A percentile compares a stretch with the other conserved stretches of the same genome.
Conservation (phyloP, 2,888 invertebrate genomes). For the Seira ritae region DNA sequence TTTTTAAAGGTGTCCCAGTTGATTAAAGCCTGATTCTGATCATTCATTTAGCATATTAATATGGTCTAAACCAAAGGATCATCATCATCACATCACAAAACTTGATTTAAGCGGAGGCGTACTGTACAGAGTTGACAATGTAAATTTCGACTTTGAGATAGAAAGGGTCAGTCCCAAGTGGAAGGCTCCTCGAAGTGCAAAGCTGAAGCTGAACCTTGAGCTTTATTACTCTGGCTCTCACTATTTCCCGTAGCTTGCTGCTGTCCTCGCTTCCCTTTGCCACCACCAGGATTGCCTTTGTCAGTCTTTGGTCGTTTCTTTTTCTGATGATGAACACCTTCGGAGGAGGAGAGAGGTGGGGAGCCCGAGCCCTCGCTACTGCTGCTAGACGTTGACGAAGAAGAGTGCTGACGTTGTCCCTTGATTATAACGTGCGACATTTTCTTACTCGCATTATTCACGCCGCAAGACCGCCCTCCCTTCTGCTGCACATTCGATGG, state of each 20-base stretch:
- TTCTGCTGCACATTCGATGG: not conserved
- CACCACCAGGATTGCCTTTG: not conserved
- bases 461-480: not conserved
- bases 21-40: not conserved
- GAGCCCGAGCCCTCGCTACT: conserved; percentile 33
- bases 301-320: conserved; percentile 55
- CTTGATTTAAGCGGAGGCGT: not conserved
- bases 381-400: conserved; percentile 10
- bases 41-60: not conserved
- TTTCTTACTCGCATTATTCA: not conserved
- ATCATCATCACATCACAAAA: not conserved
- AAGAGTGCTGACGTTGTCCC: conserved; percentile 11
- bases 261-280: not conserved
- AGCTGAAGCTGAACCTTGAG: not conserved
- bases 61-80: not conserved
- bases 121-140: too few relatives aligned
- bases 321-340: conserved; percentile 46
- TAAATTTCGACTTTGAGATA: too few relatives aligned
- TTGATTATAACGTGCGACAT: not conserved
- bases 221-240: not conserved
- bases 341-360: not conserved
- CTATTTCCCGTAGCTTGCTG: not conserved
- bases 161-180: conserved; percentile 38
- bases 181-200: conserved; percentile 40
- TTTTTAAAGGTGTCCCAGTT: not conserved